Evolutionary conservation across 2,888 invertebrate genomes (phyloP), one percentile per base, ranked within the genome.

Genomic region (Timema cristinae): DNA sequence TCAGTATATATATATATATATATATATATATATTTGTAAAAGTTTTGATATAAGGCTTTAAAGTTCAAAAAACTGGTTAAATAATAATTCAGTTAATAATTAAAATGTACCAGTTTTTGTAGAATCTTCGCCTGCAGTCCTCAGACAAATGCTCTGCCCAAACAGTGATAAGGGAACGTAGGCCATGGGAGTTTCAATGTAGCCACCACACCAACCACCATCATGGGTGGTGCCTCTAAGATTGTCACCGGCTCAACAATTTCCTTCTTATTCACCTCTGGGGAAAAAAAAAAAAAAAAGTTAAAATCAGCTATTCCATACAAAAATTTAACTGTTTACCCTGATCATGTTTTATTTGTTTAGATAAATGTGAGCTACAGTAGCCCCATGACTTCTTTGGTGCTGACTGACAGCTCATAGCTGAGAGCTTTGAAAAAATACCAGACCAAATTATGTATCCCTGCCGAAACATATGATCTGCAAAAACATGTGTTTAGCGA

Each of bases 61-160:
- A n/a, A 1, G 4, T 13, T 13, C 9, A 52, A 2, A 54, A n/a
- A 13, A 2, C 4, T n/a, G 54, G 11, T 13, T 59, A n/a, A 59
- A n/a, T 15, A 59, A 13, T 15, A 59, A n/a, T 9, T 13, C 15
- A 13, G 15, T 59, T 9, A 59, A 7, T 15, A 13, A 59, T n/a
- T 59, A n/a, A 13, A 13, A 13, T 32, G 9, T 59, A 99, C 99
- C 99, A 99, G 87, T 99, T 99, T 89, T 98, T 99, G 88, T 99
- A 99, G 89, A 99, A 98, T 78, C 99, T 91, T 81, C 99, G 92
- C 79, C 95, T 91, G 84, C 98, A 98, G 82, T 99, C 99, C 83
- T 99, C 99, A 63, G 96, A 95, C 82, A 99, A 89, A 88, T 99
- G 99, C 84, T 98, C 98, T 68, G 99, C 98, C 94, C 97, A 99